phyloP scores from a whole-genome alignment of 2,797 vertebrate genomes.

The Coregonus suidteri region DNA sequence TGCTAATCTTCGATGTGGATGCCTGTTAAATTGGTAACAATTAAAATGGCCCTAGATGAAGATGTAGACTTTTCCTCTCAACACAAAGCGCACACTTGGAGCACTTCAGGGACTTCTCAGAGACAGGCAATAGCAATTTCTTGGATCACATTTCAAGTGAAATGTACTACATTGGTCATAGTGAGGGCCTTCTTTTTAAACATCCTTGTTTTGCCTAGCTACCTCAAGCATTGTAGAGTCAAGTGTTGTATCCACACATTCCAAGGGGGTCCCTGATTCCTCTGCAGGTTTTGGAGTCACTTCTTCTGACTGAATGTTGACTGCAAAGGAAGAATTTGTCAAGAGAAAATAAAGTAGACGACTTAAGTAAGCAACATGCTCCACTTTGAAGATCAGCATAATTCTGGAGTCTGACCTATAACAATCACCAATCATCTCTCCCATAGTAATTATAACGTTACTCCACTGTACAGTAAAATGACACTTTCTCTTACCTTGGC shows the following conservation, averaged over 20 bases:
- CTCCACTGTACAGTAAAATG: neutral
- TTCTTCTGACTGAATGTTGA: slow-evolving; percentile 16
- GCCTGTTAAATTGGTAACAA: neutral
- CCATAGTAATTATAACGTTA: neutral
- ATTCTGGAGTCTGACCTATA: neutral
- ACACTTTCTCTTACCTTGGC: slow-evolving; percentile 1
- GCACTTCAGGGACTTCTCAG: neutral
- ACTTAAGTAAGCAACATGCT: neutral
- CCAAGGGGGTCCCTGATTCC: neutral
- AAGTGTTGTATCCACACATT: neutral
- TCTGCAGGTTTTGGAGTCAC: slow-evolving; percentile 6
- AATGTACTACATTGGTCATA: neutral
- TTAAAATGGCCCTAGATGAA: neutral
- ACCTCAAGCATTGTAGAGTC: neutral
- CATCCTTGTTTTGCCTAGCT: neutral
- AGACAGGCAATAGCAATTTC: neutral
- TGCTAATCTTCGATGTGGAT: neutral
- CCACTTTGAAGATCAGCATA: neutral
- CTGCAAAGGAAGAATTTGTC: slow-evolving; percentile 23
- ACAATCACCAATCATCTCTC: neutral
- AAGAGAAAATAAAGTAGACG: neutral
- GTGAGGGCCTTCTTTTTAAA: neutral
- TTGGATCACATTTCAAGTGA: neutral
- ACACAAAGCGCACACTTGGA: neutral
- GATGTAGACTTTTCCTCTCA: neutral